phyloP scores from a whole-genome alignment of 2,113 vertebrate genomes.

The Pituophis catenifer region DNA sequence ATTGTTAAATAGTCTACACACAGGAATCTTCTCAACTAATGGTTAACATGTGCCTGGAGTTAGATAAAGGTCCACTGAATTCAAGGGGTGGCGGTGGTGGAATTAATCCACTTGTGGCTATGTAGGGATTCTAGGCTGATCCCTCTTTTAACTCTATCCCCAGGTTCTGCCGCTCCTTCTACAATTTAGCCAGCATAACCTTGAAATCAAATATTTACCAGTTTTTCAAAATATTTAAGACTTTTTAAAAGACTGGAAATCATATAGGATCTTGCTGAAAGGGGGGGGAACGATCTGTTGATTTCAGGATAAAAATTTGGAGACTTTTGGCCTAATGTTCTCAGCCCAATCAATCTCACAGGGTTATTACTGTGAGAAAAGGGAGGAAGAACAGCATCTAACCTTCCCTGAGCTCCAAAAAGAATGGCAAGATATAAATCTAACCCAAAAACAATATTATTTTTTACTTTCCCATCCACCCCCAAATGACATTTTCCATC shows the following conservation, averaged over 20 bases:
- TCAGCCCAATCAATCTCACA: background rate
- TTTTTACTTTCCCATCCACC: background rate
- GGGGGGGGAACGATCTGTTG: background rate
- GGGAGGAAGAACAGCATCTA: background rate
- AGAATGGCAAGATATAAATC: background rate
- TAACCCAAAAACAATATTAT: background rate
- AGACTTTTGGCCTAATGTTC: background rate
- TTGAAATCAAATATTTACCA: background rate
- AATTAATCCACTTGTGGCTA: background rate
- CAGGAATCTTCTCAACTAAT: background rate
- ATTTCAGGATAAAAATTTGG: background rate
- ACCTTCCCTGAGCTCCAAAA: background rate
- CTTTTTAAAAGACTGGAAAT: background rate
- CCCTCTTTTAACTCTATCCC: background rate
- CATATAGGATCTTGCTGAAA: background rate
- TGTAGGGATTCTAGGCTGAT: background rate
- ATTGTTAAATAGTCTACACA: background rate
- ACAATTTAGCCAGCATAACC: background rate
- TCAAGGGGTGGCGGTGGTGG: background rate
- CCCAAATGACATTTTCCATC: background rate
- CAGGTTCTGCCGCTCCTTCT: background rate
- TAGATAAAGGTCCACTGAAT: background rate
- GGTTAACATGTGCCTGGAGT: background rate
- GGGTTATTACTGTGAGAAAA: background rate
- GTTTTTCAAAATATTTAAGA: background rate